A percentile compares a stretch with the other conserved stretches of the same genome.
phyloP scores from a whole-genome alignment of 2,113 vertebrate genomes.

The Rafetus swinhoei region DNA sequence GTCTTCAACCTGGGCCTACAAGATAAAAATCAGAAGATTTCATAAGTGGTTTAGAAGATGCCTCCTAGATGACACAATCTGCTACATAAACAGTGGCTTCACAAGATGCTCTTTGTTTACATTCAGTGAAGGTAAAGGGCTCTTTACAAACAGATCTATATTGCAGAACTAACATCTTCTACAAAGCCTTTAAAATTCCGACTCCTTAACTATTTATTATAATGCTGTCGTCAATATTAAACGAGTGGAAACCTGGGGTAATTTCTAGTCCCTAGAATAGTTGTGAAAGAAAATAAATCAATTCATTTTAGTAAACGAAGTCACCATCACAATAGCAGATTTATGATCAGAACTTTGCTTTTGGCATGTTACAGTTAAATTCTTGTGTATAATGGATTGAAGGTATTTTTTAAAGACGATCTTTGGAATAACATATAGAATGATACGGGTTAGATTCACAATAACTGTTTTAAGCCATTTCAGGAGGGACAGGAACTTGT shows the following conservation, averaged over 20 bases:
- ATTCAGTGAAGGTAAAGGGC: neutral
- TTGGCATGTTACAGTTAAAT: neutral
- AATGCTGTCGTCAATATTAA: neutral
- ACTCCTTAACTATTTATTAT: neutral
- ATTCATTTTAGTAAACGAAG: neutral
- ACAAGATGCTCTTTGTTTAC: fast-evolving
- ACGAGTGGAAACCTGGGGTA: neutral
- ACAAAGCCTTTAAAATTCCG: neutral
- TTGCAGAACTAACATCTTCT: neutral
- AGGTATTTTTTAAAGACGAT: neutral
- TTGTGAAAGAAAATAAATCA: neutral
- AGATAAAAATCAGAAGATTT: neutral
- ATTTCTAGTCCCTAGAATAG: neutral
- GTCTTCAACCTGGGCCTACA: neutral
- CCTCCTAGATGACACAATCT: neutral
- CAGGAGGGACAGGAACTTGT: slow-evolving; percentile 32
- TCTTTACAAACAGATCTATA: neutral
- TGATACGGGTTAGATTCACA: neutral
- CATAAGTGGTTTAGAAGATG: neutral
- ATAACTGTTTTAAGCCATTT: slow-evolving; percentile 34
- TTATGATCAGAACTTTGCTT: neutral
- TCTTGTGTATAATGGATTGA: neutral
- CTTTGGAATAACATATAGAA: slow-evolving; percentile 7
- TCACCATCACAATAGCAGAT: neutral
- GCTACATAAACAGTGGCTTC: neutral